Evolutionary conservation across 1,140 invertebrate genomes (phyloP).

Genomic region (Muscidifurax raptorellus): DNA sequence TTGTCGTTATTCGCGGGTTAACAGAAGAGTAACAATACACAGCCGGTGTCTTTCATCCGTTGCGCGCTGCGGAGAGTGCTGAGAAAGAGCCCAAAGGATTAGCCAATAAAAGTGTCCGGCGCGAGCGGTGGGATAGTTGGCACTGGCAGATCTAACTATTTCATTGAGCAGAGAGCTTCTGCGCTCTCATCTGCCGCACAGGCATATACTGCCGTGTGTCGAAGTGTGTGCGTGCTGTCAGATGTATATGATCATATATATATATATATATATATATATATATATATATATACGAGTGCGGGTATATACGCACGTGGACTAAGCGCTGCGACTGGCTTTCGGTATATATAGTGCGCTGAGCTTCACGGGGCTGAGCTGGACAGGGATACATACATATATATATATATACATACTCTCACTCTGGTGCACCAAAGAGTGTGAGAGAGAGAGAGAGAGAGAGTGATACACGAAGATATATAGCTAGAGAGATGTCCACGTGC

Average conservation of each 20-base stretch:
- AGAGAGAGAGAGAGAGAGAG: background rate
- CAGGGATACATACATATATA: too few relatives aligned
- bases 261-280: background rate
- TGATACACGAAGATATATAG: background rate
- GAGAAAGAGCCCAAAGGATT: slow-evolving; percentile 50
- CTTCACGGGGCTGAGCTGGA: background rate
- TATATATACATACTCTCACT: too few relatives aligned
- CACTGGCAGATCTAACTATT: slow-evolving; percentile 71
- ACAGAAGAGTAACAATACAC: too few relatives aligned
- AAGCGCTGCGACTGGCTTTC: background rate
- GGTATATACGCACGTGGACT: background rate
- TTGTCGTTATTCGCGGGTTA: too few relatives aligned
- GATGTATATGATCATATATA: background rate
- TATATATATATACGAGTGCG: background rate
- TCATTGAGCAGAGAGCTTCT: slow-evolving; percentile 62
- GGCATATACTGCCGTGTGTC: background rate
- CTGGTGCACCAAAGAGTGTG: too few relatives aligned
- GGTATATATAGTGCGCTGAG: background rate
- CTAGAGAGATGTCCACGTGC: slow-evolving; percentile 34
- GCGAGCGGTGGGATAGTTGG: slow-evolving; percentile 67
- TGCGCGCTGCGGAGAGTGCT: too few relatives aligned
- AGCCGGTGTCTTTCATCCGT: background rate
- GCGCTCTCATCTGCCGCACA: background rate
- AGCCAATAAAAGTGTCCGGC: slow-evolving; percentile 58
- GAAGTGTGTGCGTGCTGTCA: background rate